These are phyloP conservation scores for Mesembrinibis cayennensis DNA, from an alignment of 2,113 vertebrate species.

Conservation along the genomic window DNA sequence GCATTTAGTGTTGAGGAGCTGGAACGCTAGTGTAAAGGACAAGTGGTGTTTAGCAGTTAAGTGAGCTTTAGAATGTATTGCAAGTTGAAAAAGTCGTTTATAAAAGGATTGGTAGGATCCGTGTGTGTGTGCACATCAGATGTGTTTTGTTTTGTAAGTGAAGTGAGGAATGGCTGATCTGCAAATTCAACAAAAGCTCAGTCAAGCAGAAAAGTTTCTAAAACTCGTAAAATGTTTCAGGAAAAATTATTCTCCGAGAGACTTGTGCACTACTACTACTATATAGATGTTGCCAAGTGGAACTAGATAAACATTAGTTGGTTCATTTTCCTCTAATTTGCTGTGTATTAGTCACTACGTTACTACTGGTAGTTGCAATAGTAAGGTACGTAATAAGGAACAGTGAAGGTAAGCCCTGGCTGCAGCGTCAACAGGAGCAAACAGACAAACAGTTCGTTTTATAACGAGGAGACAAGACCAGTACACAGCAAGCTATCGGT, in stretches of 20 bases:
- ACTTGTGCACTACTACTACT: not conserved
- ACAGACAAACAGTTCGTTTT: not conserved
- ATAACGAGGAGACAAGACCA: not conserved
- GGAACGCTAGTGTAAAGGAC: not conserved
- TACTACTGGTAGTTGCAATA: not conserved
- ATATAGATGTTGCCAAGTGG: not conserved
- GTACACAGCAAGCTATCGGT: not conserved
- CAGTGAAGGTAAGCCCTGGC: not conserved
- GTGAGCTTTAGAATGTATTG: not conserved
- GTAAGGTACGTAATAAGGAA: not conserved
- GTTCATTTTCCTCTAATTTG: not conserved
- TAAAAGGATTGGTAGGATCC: not conserved
- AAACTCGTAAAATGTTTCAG: not conserved
- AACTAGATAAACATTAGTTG: not conserved
- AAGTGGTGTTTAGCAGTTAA: not conserved
- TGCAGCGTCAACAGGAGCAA: not conserved
- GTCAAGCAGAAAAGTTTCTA: not conserved
- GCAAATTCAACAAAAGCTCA: not conserved
- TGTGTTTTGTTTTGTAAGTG: not conserved
- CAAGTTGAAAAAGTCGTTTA: not conserved
- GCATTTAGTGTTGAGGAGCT: not conserved
- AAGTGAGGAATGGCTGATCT: not conserved
- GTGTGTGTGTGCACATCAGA: not conserved
- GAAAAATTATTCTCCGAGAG: not conserved
- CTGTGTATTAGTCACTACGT: not conserved